Evolutionary conservation across 2,888 invertebrate genomes (phyloP).

Genomic region (Aquatica leii): DNA sequence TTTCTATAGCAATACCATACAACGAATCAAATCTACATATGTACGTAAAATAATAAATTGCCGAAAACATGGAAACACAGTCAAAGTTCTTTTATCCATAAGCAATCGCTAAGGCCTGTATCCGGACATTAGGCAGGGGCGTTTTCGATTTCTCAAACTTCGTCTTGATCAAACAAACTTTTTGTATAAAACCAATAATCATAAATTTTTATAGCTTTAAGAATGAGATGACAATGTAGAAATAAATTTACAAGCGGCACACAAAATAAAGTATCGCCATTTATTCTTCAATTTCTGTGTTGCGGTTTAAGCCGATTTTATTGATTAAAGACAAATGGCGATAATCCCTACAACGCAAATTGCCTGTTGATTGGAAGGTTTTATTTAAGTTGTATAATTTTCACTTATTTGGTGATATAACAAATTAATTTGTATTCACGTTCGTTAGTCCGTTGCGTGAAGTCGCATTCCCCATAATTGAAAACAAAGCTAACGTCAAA

Average conservation of each 20-base stretch:
- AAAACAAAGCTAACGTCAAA: background rate
- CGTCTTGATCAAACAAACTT: constrained; percentile 2
- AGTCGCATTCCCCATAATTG: background rate
- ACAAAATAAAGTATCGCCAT: background rate
- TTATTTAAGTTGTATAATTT: constrained; percentile 9
- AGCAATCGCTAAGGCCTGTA: background rate
- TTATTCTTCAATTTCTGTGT: background rate
- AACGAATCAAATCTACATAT: background rate
- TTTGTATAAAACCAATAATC: constrained; percentile 10
- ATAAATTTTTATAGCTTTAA: constrained; percentile 13
- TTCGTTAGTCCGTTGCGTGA: background rate
- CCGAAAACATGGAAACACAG: background rate
- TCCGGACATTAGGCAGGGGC: background rate
- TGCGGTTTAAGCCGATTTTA: constrained; percentile 1
- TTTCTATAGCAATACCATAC: no score
- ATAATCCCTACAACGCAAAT: constrained; percentile 1
- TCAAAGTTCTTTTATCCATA: background rate
- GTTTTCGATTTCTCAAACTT: constrained; percentile 3
- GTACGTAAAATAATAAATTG: constrained; percentile 8
- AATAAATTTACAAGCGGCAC: background rate
- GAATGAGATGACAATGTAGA: constrained; percentile 5
- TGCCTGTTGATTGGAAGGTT: background rate
- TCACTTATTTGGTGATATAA: constrained; percentile 1
- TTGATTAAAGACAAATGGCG: background rate
- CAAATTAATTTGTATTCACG: background rate